Base-by-base conservation (phyloP, 2,113 vertebrate species). In the Hipposideros armiger region DNA sequence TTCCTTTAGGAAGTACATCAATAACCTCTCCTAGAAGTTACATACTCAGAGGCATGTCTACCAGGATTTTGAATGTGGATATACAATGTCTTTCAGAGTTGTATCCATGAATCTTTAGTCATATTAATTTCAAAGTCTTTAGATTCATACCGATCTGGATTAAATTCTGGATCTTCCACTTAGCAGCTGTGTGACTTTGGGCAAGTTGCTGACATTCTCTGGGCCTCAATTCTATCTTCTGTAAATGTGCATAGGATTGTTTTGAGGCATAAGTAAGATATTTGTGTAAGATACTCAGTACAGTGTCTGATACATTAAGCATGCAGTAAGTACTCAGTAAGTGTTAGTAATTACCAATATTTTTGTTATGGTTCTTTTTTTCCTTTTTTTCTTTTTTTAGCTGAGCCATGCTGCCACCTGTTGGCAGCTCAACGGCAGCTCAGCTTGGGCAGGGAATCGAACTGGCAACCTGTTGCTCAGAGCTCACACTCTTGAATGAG, bases 71-170 rank as follows among this genome's bases (percentile, higher is more conserved):
- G 42, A 62, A 81, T 9, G 11, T 77, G 16, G 17, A 70, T 11
- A 47, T 16, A 67, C 2, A 10, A 19, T 69, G 74, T 60, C 32
- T 64, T 66, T 67, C 52, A 84, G 2, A 93, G 28, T 69, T 76
- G 32, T 78, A 47, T 70, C 26, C 30, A 64, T 42, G 50, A 76
- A n/a, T 86, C 26, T 70, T 74, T 89, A 80, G 3, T 56, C 28
- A 20, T 47, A 32, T 69, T 86, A 76, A 47, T 83, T 90, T 91
- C 24, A 91, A 67, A 78, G 5, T 42, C 40, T 78, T 95, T 80
- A 80, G 47, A 58, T 78, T 67, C 20, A 52, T 45, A 85, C 11
- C 89, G 10, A 45, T 74, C 20, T 89, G 20, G 40, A 28, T 85
- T 67, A 67, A n/a, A 52, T 95, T 77, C 40, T 83, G 32, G 19